Conservation (phyloP, 2,888 invertebrate genomes). For the Eupithecia abbreviata region DNA sequence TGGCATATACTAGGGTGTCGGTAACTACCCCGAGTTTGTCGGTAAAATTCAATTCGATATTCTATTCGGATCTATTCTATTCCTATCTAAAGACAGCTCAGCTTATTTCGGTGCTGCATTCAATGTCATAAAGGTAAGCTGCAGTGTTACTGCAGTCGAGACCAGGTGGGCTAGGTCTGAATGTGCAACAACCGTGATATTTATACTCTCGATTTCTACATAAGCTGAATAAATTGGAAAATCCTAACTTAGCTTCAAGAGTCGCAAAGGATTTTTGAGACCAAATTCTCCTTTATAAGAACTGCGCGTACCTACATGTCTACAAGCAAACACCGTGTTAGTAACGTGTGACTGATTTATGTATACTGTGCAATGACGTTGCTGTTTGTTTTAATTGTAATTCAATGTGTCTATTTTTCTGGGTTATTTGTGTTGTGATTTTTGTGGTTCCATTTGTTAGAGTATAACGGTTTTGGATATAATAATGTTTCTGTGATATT, state of each 20-base stretch:
- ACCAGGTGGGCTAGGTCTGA: slow-evolving; percentile 19
- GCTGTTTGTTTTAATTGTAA: no score
- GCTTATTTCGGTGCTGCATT: neutral
- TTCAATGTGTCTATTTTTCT: no score
- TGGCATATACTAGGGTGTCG: neutral
- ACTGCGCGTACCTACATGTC: neutral
- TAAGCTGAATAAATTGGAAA: slow-evolving; percentile 6
- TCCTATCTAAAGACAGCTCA: neutral
- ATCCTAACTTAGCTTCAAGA: neutral
- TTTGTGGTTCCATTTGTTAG: no score
- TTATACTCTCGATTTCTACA: neutral
- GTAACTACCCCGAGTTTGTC: neutral
- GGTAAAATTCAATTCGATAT: neutral
- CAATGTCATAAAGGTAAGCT: neutral
- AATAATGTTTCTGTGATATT: no score
- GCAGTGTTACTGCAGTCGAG: slow-evolving; percentile 1
- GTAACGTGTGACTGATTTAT: neutral
- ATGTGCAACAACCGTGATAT: slow-evolving; percentile 29
- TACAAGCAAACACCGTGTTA: neutral
- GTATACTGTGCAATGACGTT: no score
- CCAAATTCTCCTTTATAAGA: neutral
- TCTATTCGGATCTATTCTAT: slow-evolving; percentile 33
- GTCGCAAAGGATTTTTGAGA: neutral
- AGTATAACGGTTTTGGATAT: no score
- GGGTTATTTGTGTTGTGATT: no score